Conservation (phyloP, 2,113 vertebrate genomes). For the Microtus oregoni region DNA sequence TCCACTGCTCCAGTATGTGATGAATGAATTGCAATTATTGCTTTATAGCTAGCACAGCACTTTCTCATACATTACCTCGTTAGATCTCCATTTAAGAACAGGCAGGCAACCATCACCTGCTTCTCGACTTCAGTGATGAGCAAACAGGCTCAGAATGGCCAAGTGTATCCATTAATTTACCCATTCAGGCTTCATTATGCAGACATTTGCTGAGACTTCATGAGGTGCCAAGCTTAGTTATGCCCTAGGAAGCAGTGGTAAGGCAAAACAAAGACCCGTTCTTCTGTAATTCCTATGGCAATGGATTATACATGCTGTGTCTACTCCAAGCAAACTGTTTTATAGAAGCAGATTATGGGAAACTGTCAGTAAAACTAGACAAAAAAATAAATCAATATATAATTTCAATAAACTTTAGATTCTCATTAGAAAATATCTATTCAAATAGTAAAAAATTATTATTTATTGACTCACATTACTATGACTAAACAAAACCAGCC, state of each 20-base stretch:
- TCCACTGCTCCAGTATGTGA: constrained; percentile 18
- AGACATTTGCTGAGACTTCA: neutral
- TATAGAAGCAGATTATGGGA: neutral
- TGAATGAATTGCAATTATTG: constrained; percentile 67
- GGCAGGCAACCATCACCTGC: constrained; percentile 5
- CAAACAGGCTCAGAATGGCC: neutral
- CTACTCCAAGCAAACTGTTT: neutral
- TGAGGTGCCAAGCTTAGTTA: neutral
- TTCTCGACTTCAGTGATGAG: constrained; percentile 24
- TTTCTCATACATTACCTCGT: constrained; percentile 60
- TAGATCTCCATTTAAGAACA: constrained; percentile 44
- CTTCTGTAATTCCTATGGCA: neutral
- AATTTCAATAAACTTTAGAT: neutral
- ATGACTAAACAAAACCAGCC: neutral
- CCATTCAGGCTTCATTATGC: neutral
- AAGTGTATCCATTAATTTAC: neutral
- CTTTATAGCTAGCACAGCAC: constrained; percentile 37
- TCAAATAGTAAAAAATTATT: neutral
- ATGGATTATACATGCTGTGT: neutral
- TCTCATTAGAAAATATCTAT: neutral
- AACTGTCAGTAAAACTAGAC: neutral
- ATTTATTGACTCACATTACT: neutral
- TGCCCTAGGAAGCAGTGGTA: neutral
- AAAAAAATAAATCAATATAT: neutral
- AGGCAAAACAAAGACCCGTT: neutral